Percentiles rank a stretch among this genome's conserved stretches.
These are phyloP conservation scores for Meiosimyza decipiens DNA, from an alignment of 2,888 invertebrate species.

Conservation along the genomic window DNA sequence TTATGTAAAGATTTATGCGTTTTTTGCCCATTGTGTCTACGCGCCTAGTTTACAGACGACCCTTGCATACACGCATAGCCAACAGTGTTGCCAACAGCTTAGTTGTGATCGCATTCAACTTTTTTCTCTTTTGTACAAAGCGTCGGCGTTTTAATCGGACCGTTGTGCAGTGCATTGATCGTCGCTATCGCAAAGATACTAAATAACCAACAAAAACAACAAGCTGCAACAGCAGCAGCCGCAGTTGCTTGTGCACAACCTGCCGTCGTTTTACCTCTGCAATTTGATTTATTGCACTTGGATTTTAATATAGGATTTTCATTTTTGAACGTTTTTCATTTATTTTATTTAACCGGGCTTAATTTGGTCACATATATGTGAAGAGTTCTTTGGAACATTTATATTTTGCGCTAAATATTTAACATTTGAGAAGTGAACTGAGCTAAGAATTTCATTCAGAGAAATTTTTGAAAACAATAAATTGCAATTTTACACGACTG, in stretches of 20 bases:
- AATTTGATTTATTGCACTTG: constrained; percentile 40
- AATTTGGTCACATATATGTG: too few relatives aligned
- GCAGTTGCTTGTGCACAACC: constrained; percentile 39
- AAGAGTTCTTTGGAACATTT: too few relatives aligned
- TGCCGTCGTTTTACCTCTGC: constrained; percentile 40
- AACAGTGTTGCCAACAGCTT: constrained; percentile 16
- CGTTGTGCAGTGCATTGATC: constrained; percentile 4
- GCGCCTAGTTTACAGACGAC: not conserved
- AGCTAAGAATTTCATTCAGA: too few relatives aligned
- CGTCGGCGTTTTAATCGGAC: not conserved
- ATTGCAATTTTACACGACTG: too few relatives aligned
- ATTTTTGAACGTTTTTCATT: not conserved
- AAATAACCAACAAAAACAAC: not conserved
- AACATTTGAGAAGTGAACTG: too few relatives aligned
- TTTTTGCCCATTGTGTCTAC: not conserved
- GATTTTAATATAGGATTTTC: constrained; percentile 12
- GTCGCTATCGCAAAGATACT: not conserved
- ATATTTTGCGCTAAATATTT: too few relatives aligned
- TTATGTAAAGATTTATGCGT: constrained; percentile 48
- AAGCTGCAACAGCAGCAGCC: constrained; percentile 1
- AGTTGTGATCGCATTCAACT: constrained; percentile 6
- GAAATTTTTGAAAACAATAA: too few relatives aligned
- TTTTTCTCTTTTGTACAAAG: not conserved
- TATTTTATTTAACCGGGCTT: not conserved
- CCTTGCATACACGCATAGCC: not conserved